phyloP scores from a whole-genome alignment of 2,888 invertebrate species.

The Steinernema scapterisci region DNA sequence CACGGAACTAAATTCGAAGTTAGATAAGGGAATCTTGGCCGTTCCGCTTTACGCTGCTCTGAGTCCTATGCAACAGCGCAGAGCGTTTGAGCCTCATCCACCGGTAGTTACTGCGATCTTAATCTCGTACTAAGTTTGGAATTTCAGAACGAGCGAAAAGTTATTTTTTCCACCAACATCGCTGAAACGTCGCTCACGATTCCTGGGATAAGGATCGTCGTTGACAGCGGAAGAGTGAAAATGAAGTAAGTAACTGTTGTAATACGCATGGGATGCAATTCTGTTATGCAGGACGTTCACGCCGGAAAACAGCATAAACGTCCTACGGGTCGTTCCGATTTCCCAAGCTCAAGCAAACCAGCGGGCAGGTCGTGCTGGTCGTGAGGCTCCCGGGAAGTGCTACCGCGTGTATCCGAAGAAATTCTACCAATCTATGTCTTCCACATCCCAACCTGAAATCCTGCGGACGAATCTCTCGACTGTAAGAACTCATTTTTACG shows the following conservation, averaged over 20 bases:
- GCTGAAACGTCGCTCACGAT: constrained; percentile 98
- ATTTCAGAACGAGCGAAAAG: constrained; percentile 75
- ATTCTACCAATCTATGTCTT: constrained; percentile 78
- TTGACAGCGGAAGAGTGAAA: constrained; percentile 67
- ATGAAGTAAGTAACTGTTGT: constrained; percentile 49
- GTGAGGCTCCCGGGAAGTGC: constrained; percentile 70
- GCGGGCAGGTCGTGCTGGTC: constrained; percentile 88
- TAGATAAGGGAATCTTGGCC: constrained; percentile 38
- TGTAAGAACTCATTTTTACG: constrained; percentile 70
- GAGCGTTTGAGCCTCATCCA: constrained; percentile 35
- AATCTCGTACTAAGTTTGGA: not conserved
- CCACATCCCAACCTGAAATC: constrained; percentile 85
- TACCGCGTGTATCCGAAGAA: constrained; percentile 77
- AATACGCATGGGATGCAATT: not conserved
- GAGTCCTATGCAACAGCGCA: constrained; percentile 42
- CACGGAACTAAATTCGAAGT: constrained; percentile 71
- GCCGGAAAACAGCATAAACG: constrained; percentile 71
- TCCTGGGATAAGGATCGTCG: constrained; percentile 82
- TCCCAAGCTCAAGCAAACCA: constrained; percentile 88
- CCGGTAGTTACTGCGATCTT: constrained; percentile 13
- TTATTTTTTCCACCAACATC: constrained; percentile 91
- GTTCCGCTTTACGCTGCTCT: constrained; percentile 54
- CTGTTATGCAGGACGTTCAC: constrained; percentile 52
- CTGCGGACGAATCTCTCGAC: constrained; percentile 70
- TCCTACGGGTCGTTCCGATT: constrained; percentile 80